Evolutionary conservation across 2,113 vertebrate species (phyloP).

Genomic region (Puma concolor): DNA sequence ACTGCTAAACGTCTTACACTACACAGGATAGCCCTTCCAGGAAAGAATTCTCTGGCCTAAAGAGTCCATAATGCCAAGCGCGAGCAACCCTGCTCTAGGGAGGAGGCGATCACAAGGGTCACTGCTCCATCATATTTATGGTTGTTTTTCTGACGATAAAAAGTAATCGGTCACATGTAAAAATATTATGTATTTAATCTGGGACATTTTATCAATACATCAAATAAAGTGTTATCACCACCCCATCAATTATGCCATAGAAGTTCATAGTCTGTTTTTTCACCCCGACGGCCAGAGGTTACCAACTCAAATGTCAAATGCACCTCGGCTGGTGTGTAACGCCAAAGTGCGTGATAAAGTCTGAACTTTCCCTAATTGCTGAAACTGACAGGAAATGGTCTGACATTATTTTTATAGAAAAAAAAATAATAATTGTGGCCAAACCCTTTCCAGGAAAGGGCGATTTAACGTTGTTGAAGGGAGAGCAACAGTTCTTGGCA

Average conservation of each 20-base stretch:
- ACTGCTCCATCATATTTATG: background rate
- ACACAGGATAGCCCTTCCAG: background rate
- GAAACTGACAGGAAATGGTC: conserved; percentile 22
- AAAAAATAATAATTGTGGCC: background rate
- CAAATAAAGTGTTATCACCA: conserved; percentile 3
- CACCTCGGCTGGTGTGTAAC: background rate
- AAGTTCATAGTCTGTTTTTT: conserved; percentile 24
- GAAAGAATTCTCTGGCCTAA: background rate
- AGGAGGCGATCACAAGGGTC: background rate
- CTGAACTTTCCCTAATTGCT: background rate
- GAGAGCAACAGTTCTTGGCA: background rate
- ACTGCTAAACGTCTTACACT: background rate
- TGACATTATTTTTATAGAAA: background rate
- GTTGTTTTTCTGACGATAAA: background rate
- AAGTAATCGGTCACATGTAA: background rate
- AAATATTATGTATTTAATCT: background rate
- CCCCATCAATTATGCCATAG: background rate
- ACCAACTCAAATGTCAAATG: background rate
- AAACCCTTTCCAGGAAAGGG: conserved; percentile 5
- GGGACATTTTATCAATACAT: conserved; percentile 8
- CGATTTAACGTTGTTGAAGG: background rate
- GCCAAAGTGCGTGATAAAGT: background rate
- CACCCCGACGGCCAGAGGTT: background rate
- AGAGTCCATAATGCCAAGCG: background rate
- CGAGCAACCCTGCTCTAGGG: background rate